A percentile compares a stretch with the other conserved stretches of the same genome.
phyloP scores from a whole-genome alignment of 2,888 invertebrate species.

The Callyntrura guangdongensis region DNA sequence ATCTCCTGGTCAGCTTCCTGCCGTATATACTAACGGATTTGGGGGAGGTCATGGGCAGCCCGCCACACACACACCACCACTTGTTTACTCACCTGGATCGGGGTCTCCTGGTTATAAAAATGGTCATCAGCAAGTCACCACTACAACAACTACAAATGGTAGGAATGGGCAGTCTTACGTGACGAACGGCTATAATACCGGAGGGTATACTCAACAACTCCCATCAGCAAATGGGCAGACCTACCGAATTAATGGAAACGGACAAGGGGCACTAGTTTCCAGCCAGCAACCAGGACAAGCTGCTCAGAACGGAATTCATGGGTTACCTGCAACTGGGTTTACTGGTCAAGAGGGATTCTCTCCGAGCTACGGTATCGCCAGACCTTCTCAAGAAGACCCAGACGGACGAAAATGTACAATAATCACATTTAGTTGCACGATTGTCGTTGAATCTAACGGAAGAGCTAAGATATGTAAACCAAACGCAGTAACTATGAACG shows the following conservation, averaged over 20 bases:
- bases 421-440: slow-evolving; percentile 78
- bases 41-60: slow-evolving; percentile 30
- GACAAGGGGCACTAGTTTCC: neutral
- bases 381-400: slow-evolving; percentile 60
- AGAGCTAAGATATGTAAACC: slow-evolving; percentile 78
- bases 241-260: slow-evolving; percentile 39
- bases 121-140: slow-evolving; percentile 31
- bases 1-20: neutral
- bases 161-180: slow-evolving; percentile 44
- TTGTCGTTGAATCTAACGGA: slow-evolving; percentile 79
- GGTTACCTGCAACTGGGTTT: neutral
- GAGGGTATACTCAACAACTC: neutral
- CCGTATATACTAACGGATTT: slow-evolving; percentile 47
- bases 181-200: slow-evolving; percentile 31
- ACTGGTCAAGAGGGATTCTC: slow-evolving; percentile 61
- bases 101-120: slow-evolving; percentile 17
- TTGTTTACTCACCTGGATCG: neutral
- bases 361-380: slow-evolving; percentile 66
- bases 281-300: neutral
- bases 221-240: slow-evolving; percentile 27
- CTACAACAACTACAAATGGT: slow-evolving; percentile 2
- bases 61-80: neutral
- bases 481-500: slow-evolving; percentile 61
- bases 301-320: neutral
- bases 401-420: slow-evolving; percentile 71